A percentile compares a stretch with the other conserved stretches of the same genome.
phyloP scores from a whole-genome alignment of 2,888 invertebrate genomes.

The Noctua fimbriata region DNA sequence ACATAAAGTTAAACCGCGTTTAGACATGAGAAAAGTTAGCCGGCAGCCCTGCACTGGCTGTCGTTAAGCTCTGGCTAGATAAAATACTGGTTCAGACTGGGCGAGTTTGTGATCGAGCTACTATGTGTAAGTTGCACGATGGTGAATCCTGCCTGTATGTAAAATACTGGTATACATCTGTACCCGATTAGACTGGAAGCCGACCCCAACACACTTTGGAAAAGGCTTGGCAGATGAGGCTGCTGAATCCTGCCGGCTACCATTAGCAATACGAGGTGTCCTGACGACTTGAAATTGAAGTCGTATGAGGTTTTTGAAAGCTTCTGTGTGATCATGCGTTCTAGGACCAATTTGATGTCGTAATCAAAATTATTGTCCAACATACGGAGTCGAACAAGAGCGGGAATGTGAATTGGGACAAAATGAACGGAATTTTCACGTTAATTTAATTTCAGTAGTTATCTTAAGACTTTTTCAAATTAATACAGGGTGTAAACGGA shows the following conservation, averaged over 20 bases:
- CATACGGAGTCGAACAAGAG: background rate
- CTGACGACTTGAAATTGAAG: background rate
- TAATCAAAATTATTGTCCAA: background rate
- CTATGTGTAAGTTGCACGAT: slow-evolving; percentile 12
- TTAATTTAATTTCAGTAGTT: background rate
- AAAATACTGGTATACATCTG: background rate
- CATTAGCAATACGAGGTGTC: background rate
- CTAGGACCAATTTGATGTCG: background rate
- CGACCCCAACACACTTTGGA: background rate
- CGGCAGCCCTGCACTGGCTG: slow-evolving; percentile 16
- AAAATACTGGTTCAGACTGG: slow-evolving; percentile 22
- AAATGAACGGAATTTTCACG: background rate
- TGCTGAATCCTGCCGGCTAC: background rate
- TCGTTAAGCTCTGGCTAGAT: slow-evolving; percentile 31
- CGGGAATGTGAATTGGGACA: background rate
- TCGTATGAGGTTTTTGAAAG: background rate
- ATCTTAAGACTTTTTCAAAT: too few species aligned
- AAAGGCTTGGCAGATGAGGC: background rate
- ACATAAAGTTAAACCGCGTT: slow-evolving; percentile 48
- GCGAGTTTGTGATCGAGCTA: slow-evolving; percentile 8
- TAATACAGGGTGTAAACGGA: too few species aligned
- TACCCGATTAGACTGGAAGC: too few species aligned
- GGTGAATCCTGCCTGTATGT: background rate
- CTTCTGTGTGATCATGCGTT: background rate
- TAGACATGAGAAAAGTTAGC: slow-evolving; percentile 31